Base-by-base conservation (phyloP, 2,797 vertebrate genomes). In the Sus cebifrons region DNA sequence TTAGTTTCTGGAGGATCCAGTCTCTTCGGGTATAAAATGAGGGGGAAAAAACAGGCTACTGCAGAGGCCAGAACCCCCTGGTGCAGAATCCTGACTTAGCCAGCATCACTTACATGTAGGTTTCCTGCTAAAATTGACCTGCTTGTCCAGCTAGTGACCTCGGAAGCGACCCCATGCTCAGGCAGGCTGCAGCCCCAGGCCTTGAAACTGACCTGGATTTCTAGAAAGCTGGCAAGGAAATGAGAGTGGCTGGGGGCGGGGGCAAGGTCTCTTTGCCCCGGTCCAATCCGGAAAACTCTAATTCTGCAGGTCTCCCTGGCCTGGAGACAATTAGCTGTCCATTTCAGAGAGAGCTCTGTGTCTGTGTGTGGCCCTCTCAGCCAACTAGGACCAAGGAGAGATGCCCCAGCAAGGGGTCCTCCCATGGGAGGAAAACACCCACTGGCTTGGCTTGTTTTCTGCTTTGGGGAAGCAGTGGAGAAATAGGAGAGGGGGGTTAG, bases 81-180 rank as follows among this genome's bases (percentile, higher is more conserved):
- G n/a, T 44, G 86, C 65, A n/a, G 89, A 73, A 2, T 4, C 36
- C 64, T 2, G 52, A 54, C 77, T 65, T 9, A 6, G 58, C 77
- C 74, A 67, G 70, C 40, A 20, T 81, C 44, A 65, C 89, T 96
- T 91, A 78, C 89, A 81, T 67, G 74, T 12, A 40, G 87, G 93
- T 92, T 97, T 98, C 97, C 97, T 97, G 93, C 96, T 93, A 67
- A 97, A 97, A 97, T 92, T 97, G 97, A 97, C 95, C 94, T 89
- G 58, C 96, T 95, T 97, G 95, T 96, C 89, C 94, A 75, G 91
- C 77, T 92, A 12, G 86, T 93, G 97, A 98, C 97, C 96, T 88
- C 87, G 95, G 97, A 97, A 97, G 89, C 13, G 84, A 97, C 96
- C 96, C 96, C 93, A 20, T 95, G 93, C 96, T 97, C 56, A 1